Conservation (phyloP, 2,797 vertebrate genomes). For the Trematomus bernacchii region DNA sequence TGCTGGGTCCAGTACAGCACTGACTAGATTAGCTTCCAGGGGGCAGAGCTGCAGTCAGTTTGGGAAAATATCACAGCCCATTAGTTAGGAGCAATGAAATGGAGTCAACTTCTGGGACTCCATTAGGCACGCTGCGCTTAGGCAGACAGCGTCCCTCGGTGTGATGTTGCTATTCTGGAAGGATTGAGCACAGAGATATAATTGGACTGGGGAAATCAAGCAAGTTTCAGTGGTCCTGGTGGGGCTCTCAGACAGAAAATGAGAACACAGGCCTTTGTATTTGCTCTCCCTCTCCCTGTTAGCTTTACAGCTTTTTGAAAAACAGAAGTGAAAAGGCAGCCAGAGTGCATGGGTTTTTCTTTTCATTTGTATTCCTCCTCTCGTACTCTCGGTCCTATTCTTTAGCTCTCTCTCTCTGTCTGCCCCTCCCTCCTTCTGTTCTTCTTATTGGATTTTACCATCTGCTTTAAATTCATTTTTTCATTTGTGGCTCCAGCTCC, state of each 20-base stretch:
- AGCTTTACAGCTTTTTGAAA: conserved; percentile 80
- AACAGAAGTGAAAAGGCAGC: conserved; percentile 68
- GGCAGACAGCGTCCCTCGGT: conserved; percentile 90
- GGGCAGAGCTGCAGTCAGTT: conserved; percentile 88
- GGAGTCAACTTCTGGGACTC: conserved; percentile 95
- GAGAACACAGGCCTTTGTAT: conserved; percentile 84
- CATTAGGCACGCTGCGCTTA: conserved; percentile 93
- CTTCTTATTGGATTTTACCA: conserved; percentile 67
- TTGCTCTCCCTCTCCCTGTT: conserved; percentile 74
- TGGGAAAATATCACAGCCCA: conserved; percentile 94
- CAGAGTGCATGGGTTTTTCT: conserved; percentile 50
- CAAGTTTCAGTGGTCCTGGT: conserved; percentile 91
- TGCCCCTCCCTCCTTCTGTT: conserved; percentile 15
- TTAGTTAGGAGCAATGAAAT: conserved; percentile 95
- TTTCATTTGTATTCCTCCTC: conserved; percentile 52
- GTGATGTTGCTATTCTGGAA: conserved; percentile 88
- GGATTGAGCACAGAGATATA: conserved; percentile 92
- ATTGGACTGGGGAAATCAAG: conserved; percentile 98
- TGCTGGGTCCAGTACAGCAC: conserved; percentile 70
- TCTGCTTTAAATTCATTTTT: conserved; percentile 71
- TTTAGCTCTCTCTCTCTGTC: conserved; percentile 26
- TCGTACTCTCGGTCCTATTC: conserved; percentile 27
- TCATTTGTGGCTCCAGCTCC: conserved; percentile 65
- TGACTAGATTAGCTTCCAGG: conserved; percentile 87
- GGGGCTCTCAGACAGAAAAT: conserved; percentile 87